These are phyloP conservation scores for Alcedo atthis DNA, from an alignment of 2,797 vertebrate genomes.

Conservation along the genomic window DNA sequence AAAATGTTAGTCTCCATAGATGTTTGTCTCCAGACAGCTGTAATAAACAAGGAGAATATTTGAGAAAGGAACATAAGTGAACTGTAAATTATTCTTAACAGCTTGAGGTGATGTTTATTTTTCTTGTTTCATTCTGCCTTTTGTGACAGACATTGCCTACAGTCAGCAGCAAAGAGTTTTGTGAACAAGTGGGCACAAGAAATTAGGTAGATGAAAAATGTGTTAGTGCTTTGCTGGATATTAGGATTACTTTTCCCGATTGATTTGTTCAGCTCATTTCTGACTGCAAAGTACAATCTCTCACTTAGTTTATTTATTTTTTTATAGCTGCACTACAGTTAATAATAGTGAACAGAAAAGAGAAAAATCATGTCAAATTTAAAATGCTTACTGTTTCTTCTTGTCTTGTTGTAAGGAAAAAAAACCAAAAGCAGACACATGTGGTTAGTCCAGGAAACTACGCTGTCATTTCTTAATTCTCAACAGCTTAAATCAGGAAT, in stretches of 20 bases:
- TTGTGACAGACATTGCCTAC: not conserved
- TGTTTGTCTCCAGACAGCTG: not conserved
- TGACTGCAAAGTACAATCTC: not conserved
- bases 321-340: not conserved
- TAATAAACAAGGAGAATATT: not conserved
- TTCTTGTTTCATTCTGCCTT: not conserved
- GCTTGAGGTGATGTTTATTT: not conserved
- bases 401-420: not conserved
- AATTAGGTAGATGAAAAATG: not conserved
- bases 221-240: not conserved
- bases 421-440: not conserved
- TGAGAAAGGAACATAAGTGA: not conserved
- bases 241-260: not conserved
- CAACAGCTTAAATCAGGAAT: conserved; percentile 12
- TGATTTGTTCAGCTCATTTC: not conserved
- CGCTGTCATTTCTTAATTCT: conserved; percentile 19
- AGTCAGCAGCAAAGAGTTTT: not conserved
- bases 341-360: not conserved
- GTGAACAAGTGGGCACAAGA: not conserved
- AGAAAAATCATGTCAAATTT: not conserved
- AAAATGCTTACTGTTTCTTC: not conserved
- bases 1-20: not conserved
- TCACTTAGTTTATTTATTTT: not conserved
- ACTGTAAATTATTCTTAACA: not conserved
- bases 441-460: conserved; percentile 7